Conservation (phyloP, 1,140 invertebrate genomes). For the Odontomachus brunneus region DNA sequence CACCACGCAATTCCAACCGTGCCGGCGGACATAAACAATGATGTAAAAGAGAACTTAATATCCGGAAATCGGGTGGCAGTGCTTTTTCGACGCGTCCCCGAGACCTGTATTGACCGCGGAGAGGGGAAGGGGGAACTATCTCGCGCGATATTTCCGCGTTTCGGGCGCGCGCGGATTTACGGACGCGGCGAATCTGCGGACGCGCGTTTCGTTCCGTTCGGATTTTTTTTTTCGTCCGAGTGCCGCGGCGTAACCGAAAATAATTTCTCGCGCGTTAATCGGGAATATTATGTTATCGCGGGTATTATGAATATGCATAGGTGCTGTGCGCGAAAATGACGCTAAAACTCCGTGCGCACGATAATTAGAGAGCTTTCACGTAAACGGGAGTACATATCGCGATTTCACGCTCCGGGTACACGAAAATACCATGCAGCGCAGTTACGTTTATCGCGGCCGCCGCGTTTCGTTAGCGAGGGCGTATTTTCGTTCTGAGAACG, state of each 20-base stretch:
- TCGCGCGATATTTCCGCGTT: constrained; percentile 30
- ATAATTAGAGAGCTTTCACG: constrained; percentile 52
- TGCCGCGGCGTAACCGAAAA: constrained; percentile 29
- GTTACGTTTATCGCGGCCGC: constrained; percentile 38
- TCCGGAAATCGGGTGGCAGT: constrained; percentile 21
- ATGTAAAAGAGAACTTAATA: constrained; percentile 44
- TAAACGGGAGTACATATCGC: constrained; percentile 29
- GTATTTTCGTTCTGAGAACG: constrained; percentile 65
- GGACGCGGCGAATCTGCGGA: constrained; percentile 30
- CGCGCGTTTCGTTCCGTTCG: constrained; percentile 15
- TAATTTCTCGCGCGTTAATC: constrained; percentile 52
- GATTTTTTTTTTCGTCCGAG: not conserved
- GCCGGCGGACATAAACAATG: constrained; percentile 34
- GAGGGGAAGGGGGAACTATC: not conserved
- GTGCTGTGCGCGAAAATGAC: constrained; percentile 42
- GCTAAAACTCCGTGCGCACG: constrained; percentile 42
- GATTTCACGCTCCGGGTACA: constrained; percentile 45
- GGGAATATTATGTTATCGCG: constrained; percentile 36
- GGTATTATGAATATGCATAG: constrained; percentile 57
- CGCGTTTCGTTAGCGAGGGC: constrained; percentile 40
- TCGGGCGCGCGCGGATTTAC: constrained; percentile 21
- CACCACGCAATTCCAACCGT: not conserved
- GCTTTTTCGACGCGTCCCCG: constrained; percentile 14
- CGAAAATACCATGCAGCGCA: constrained; percentile 12
- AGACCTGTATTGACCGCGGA: constrained; percentile 1